These are phyloP conservation scores for Grantiella picta DNA, from an alignment of 2,113 vertebrate genomes.

Conservation along the genomic window DNA sequence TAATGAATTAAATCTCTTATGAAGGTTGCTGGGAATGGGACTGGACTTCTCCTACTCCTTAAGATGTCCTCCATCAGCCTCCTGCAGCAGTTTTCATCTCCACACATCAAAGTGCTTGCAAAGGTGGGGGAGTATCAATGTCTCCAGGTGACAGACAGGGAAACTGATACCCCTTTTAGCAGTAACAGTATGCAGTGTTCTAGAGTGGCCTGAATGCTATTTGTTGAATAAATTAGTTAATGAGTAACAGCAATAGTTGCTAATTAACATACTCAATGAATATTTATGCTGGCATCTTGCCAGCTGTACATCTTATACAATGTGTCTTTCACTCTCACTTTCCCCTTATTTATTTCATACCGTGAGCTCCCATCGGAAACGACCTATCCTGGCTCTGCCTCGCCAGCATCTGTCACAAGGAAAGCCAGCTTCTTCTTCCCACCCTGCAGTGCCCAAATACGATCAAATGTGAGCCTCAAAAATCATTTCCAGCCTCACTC, in stretches of 20 bases:
- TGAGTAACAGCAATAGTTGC: constrained; percentile 65
- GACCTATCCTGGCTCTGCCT: constrained; percentile 22
- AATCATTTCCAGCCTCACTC: not conserved
- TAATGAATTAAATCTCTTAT: not conserved
- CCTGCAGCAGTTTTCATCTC: not conserved
- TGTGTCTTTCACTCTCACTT: constrained; percentile 63
- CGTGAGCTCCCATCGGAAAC: not conserved
- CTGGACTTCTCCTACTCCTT: not conserved
- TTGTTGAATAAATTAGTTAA: constrained; percentile 69
- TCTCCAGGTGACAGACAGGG: constrained; percentile 65
- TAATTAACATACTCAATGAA: constrained; percentile 67
- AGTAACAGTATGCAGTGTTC: constrained; percentile 60
- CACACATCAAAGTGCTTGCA: constrained; percentile 16
- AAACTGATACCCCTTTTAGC: constrained; percentile 55
- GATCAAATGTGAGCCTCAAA: not conserved
- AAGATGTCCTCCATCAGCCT: not conserved
- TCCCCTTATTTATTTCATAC: constrained; percentile 54
- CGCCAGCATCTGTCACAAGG: not conserved
- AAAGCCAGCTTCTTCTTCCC: not conserved
- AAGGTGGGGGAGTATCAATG: constrained; percentile 43
- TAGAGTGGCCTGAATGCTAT: constrained; percentile 57
- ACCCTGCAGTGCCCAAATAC: not conserved
- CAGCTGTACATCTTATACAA: constrained; percentile 55
- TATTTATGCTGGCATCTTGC: constrained; percentile 55
- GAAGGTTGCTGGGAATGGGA: not conserved